Percentiles rank a stretch among this genome's conserved stretches.
phyloP scores from a whole-genome alignment of 2,797 vertebrate species.

The Scolopax bukidnonensis region DNA sequence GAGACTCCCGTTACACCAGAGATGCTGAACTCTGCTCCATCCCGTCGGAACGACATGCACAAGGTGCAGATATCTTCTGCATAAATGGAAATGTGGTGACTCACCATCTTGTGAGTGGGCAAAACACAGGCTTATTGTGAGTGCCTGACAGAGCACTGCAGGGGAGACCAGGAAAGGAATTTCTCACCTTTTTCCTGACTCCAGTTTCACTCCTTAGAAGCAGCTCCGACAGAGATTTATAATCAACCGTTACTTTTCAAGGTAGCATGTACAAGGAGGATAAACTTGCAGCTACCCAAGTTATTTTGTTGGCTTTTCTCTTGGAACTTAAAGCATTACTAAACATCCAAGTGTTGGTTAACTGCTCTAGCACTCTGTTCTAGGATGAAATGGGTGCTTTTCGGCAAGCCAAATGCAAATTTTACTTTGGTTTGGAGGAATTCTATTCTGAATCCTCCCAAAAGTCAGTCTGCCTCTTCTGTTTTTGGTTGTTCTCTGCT shows the following conservation, averaged over 20 bases:
- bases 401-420: neutral
- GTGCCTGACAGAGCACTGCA: neutral
- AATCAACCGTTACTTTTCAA: neutral
- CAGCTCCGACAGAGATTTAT: neutral
- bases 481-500: neutral
- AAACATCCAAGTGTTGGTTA: neutral
- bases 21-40: accelerated
- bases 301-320: neutral
- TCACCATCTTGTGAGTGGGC: neutral
- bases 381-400: neutral
- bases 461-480: neutral
- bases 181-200: neutral
- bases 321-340: neutral
- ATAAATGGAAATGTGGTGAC: neutral
- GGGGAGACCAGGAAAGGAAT: neutral
- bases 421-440: neutral
- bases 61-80: neutral
- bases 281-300: neutral
- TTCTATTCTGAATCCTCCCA: neutral
- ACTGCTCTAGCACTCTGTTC: neutral
- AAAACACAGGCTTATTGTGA: neutral
- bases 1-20: neutral
- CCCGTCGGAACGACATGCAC: neutral
- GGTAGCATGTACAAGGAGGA: neutral
- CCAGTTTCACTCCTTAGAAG: neutral